phyloP scores from a whole-genome alignment of 2,797 vertebrate genomes.

The Philypnodon macrostomus region DNA sequence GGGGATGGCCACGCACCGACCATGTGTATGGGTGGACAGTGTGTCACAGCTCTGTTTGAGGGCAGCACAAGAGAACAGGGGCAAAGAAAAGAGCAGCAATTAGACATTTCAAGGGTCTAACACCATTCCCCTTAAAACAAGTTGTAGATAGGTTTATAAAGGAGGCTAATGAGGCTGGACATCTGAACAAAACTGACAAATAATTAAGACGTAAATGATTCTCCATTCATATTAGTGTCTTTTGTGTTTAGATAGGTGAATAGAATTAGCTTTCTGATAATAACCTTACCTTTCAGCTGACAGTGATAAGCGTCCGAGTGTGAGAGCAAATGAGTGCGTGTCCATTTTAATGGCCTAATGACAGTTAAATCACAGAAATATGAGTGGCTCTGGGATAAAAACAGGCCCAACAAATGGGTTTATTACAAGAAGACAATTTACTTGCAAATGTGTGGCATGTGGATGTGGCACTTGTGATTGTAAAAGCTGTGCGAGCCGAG shows the following conservation, averaged over 20 bases:
- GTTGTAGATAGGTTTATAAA: conserved; percentile 22
- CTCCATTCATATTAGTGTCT: conserved; percentile 52
- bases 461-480: conserved; percentile 72
- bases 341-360: conserved; percentile 47
- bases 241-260: conserved; percentile 62
- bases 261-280: conserved; percentile 65
- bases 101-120: conserved; percentile 25
- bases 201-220: conserved; percentile 64
- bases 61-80: conserved; percentile 36
- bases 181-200: conserved; percentile 51
- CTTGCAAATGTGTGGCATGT: conserved; percentile 72
- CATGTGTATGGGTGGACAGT: conserved; percentile 34
- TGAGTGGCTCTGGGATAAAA: conserved; percentile 60
- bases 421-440: conserved; percentile 77
- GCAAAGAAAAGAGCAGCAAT: conserved; percentile 16
- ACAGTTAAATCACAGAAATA: conserved; percentile 69
- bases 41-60: conserved; percentile 43
- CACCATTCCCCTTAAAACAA: conserved; percentile 11
- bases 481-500: conserved; percentile 36
- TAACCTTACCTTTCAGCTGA: conserved; percentile 64
- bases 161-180: conserved; percentile 49
- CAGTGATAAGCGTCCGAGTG: conserved; percentile 56
- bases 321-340: conserved; percentile 19
- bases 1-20: conserved; percentile 56
- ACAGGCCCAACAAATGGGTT: conserved; percentile 59